Conservation (phyloP, 2,797 vertebrate genomes). For the Heterohyrax brucei region DNA sequence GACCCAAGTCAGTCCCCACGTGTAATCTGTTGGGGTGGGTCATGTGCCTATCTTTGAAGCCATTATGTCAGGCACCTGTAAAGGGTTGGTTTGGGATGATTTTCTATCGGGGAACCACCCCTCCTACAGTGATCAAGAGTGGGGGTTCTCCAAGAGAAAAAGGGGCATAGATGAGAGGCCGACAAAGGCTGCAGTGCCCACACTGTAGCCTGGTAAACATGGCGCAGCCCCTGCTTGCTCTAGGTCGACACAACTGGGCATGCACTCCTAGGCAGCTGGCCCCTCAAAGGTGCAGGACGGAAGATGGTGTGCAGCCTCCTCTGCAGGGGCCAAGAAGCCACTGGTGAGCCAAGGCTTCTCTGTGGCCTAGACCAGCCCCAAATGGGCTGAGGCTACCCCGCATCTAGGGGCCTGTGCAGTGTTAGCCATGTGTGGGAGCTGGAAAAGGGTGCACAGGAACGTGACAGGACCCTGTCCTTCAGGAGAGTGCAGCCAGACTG, state of each 20-base stretch:
- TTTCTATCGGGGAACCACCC: not conserved
- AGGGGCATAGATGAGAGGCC: not conserved
- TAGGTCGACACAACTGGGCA: not conserved
- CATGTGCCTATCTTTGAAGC: not conserved
- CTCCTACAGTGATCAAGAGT: not conserved
- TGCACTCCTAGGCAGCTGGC: not conserved
- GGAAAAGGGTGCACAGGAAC: slow-evolving; percentile 57
- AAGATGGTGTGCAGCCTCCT: accelerated
- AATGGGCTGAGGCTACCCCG: not conserved
- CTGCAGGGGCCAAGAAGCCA: not conserved
- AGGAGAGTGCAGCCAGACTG: slow-evolving; percentile 80
- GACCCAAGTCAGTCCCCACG: not conserved
- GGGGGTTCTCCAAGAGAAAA: not conserved
- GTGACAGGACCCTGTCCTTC: slow-evolving; percentile 71
- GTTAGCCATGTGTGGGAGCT: slow-evolving; percentile 79
- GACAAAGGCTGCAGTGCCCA: not conserved
- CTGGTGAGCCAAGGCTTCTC: not conserved
- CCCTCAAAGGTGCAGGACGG: not conserved
- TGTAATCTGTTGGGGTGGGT: not conserved
- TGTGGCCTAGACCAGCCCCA: not conserved
- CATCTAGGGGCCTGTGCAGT: not conserved
- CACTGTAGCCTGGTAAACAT: accelerated
- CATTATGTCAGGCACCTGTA: accelerated
- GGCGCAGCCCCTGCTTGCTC: not conserved
- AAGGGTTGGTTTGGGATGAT: not conserved